A percentile compares a stretch with the other conserved stretches of the same genome.
phyloP scores from a whole-genome alignment of 2,888 invertebrate species.

The Pammene fasciana region DNA sequence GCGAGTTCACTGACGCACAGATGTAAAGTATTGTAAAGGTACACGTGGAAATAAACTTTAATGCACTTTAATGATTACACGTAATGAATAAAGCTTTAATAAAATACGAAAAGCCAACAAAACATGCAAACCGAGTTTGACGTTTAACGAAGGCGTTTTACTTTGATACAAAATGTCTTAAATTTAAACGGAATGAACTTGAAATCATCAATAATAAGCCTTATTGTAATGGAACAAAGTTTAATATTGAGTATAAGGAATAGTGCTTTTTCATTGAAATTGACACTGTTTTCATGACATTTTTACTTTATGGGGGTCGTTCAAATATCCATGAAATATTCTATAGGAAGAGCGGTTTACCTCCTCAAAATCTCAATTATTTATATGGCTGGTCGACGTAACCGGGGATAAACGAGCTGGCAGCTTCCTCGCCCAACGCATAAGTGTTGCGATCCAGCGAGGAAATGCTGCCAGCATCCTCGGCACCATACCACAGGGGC shows the following conservation, averaged over 20 bases:
- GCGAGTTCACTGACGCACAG: slow-evolving; percentile 18
- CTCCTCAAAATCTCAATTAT: too few relatives aligned
- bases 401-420: too few relatives aligned
- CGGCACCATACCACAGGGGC: too few relatives aligned
- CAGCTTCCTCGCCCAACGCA: too few relatives aligned
- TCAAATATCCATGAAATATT: background rate
- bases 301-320: background rate
- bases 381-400: too few relatives aligned
- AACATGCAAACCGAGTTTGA: slow-evolving; percentile 34
- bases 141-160: slow-evolving; percentile 22
- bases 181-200: background rate
- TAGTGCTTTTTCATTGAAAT: background rate
- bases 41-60: slow-evolving; percentile 40
- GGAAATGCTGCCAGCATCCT: too few relatives aligned
- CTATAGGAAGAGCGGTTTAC: too few relatives aligned
- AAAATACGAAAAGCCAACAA: slow-evolving; percentile 29
- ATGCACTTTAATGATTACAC: slow-evolving; percentile 27
- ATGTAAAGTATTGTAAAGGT: slow-evolving; percentile 34
- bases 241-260: background rate
- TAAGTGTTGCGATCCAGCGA: too few relatives aligned
- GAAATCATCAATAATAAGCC: background rate
- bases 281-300: background rate
- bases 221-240: background rate
- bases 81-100: slow-evolving; percentile 2
- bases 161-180: background rate